phyloP scores from a whole-genome alignment of 2,888 invertebrate species.

The Tridacna crocea region DNA sequence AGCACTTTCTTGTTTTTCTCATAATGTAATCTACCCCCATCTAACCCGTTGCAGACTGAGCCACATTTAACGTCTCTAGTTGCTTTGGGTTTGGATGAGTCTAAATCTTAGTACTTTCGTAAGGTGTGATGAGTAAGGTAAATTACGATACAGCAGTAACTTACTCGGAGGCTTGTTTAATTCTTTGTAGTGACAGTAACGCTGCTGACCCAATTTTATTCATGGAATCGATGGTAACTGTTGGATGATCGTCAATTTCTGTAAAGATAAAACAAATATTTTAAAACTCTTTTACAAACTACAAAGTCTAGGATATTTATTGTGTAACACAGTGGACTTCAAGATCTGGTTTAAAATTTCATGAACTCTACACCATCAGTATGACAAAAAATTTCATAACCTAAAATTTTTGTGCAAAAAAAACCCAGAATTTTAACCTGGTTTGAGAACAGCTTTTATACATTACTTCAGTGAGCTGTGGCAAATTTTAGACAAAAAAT shows the following conservation, averaged over 20 bases:
- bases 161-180: conserved; percentile 80
- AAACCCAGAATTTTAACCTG: no score
- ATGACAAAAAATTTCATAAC: no score
- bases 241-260: conserved; percentile 74
- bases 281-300: no score
- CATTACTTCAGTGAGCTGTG: no score
- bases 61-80: background rate
- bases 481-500: no score
- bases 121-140: background rate
- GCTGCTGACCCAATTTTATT: conserved; percentile 79
- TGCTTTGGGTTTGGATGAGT: background rate
- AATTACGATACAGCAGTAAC: conserved; percentile 41
- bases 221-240: conserved; percentile 73
- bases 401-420: no score
- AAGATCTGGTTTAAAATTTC: no score
- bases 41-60: background rate
- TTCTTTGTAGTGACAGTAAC: conserved; percentile 75
- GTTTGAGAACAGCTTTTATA: no score
- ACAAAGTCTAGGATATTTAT: no score
- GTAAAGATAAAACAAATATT: conserved; percentile 26
- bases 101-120: background rate
- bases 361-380: no score
- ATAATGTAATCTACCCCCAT: background rate
- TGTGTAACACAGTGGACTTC: no score
- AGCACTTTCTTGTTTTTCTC: background rate